Percentiles rank a stretch among this genome's conserved stretches.
These are phyloP conservation scores for Oncorhynchus nerka DNA, from an alignment of 2,113 vertebrate species.

Conservation along the genomic window DNA sequence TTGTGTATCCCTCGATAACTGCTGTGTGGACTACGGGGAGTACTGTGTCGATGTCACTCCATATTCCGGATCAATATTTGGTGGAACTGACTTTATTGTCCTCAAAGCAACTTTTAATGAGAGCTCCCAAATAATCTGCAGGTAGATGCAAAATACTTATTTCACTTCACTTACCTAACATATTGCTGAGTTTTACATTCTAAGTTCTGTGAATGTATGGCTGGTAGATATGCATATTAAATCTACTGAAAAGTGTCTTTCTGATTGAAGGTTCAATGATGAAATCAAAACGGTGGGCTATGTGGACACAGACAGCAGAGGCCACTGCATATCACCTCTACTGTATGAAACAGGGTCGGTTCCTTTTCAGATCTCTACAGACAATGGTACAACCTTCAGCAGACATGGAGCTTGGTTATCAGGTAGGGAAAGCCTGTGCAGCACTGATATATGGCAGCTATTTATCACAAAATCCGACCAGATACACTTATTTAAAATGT, in stretches of 20 bases:
- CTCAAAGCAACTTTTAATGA: constrained; percentile 54
- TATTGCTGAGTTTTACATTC: too few species aligned
- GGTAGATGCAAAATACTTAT: constrained; percentile 63
- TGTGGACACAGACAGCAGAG: constrained; percentile 63
- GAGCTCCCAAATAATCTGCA: constrained; percentile 73
- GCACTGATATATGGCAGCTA: neutral
- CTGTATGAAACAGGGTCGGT: constrained; percentile 87
- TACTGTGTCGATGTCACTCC: constrained; percentile 82
- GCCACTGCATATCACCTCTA: constrained; percentile 87
- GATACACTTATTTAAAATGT: neutral
- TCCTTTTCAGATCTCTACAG: constrained; percentile 79
- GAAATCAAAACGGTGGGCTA: constrained; percentile 72
- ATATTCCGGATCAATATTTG: constrained; percentile 84
- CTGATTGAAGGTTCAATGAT: constrained; percentile 78
- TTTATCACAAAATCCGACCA: neutral
- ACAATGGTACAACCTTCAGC: constrained; percentile 68
- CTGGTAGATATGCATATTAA: too few species aligned
- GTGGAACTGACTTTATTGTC: constrained; percentile 83
- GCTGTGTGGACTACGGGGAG: constrained; percentile 77
- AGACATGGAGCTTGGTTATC: constrained; percentile 83
- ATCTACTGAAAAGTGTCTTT: neutral
- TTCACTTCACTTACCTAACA: neutral
- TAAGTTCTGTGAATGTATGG: too few species aligned
- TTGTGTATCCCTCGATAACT: constrained; percentile 75
- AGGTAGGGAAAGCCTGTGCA: constrained; percentile 64